Conservation (phyloP, 2,888 invertebrate species). For the Pantelozetes paolii region DNA sequence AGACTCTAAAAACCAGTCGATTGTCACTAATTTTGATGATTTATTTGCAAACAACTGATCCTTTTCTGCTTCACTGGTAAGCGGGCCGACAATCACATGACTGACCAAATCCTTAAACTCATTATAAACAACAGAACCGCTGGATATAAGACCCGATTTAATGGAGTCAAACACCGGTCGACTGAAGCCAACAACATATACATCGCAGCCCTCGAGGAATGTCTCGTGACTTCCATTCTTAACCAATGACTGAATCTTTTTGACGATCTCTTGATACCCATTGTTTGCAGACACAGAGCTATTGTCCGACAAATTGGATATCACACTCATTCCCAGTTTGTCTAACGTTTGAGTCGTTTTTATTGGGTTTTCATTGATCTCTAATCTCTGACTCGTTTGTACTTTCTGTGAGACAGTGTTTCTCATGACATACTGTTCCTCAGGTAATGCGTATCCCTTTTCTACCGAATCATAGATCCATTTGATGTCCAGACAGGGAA, state of each 20-base stretch:
- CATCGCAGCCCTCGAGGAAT: slow-evolving; percentile 24
- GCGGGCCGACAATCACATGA: slow-evolving; percentile 34
- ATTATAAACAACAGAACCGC: slow-evolving; percentile 25
- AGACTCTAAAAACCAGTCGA: slow-evolving; percentile 35
- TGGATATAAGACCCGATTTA: neutral
- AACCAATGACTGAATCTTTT: neutral
- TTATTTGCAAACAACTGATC: neutral
- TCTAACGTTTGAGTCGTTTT: neutral
- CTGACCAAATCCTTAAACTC: slow-evolving; percentile 26
- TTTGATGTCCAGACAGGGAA: slow-evolving; percentile 67
- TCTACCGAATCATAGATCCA: slow-evolving; percentile 77
- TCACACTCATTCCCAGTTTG: neutral
- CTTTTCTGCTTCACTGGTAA: neutral
- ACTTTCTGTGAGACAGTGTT: neutral
- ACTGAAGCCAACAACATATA: slow-evolving; percentile 33
- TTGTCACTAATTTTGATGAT: slow-evolving; percentile 23
- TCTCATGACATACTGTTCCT: slow-evolving; percentile 57
- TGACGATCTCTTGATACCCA: neutral
- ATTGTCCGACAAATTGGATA: neutral
- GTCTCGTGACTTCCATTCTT: neutral
- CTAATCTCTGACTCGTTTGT: neutral
- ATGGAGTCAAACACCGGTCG: neutral
- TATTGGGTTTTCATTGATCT: neutral
- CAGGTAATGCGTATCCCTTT: slow-evolving; percentile 65
- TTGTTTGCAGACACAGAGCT: neutral